These are phyloP conservation scores for Coilia nasus DNA, from an alignment of 2,797 vertebrate genomes.

Conservation along the genomic window DNA sequence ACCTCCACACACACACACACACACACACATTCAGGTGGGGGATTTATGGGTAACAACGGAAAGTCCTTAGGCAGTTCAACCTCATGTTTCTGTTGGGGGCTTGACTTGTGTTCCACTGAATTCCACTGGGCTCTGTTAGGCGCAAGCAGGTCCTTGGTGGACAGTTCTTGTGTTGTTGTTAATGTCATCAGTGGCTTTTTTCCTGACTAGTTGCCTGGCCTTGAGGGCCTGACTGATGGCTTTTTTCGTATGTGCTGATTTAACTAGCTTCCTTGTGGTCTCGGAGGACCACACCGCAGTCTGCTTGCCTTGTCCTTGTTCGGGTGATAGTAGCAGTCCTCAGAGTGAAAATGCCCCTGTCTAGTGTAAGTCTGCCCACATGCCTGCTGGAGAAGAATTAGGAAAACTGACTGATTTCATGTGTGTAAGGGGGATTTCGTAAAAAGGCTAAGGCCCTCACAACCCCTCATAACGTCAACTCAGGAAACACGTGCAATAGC, in stretches of 20 bases:
- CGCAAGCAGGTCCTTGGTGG: background rate
- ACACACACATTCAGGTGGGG: constrained; percentile 2
- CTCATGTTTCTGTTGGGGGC: background rate
- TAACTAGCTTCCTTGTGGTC: background rate
- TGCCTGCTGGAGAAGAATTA: no score
- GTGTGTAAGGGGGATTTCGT: no score
- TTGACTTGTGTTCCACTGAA: constrained; percentile 10
- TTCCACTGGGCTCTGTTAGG: constrained; percentile 9
- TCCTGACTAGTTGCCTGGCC: background rate
- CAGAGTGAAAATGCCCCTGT: background rate
- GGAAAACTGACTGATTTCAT: no score
- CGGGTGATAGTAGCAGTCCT: background rate
- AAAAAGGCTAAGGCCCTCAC: no score
- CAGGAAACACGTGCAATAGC: no score
- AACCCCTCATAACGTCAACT: no score
- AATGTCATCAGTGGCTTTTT: background rate
- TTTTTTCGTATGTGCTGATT: constrained; percentile 6
- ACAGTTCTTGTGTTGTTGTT: background rate
- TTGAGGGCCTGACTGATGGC: background rate
- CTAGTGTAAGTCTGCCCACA: no score
- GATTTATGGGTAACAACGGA: background rate
- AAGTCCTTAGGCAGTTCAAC: background rate
- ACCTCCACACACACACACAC: background rate
- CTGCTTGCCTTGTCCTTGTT: background rate
- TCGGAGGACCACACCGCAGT: background rate